Evolutionary conservation across 2,113 vertebrate genomes (phyloP).

Genomic region (Candoia aspera): DNA sequence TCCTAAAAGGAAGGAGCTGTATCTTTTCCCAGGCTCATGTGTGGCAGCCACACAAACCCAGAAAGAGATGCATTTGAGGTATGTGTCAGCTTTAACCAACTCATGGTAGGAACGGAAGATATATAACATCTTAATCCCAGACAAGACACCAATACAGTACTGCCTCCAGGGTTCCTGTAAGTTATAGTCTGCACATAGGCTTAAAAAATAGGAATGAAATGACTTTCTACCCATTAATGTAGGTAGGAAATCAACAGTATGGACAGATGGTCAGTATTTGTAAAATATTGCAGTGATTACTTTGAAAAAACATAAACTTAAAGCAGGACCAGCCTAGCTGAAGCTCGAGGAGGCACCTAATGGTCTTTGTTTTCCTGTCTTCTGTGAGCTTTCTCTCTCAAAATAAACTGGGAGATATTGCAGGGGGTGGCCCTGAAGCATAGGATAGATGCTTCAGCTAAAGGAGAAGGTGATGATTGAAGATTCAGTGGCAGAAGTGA

Average conservation of each 20-base stretch:
- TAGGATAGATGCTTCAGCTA: background rate
- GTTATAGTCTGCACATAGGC: background rate
- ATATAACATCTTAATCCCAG: background rate
- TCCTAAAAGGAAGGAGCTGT: background rate
- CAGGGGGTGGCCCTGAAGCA: background rate
- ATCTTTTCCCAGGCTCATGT: background rate
- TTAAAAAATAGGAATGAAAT: background rate
- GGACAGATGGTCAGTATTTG: background rate
- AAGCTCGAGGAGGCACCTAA: background rate
- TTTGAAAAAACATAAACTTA: background rate
- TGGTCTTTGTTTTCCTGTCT: background rate
- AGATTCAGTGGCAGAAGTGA: background rate
- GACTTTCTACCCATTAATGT: background rate
- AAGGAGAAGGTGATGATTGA: background rate
- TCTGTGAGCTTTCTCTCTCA: background rate
- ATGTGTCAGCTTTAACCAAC: background rate
- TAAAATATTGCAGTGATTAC: background rate
- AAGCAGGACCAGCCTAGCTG: background rate
- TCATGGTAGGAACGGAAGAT: background rate
- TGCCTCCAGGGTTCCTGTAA: background rate
- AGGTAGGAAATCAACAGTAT: background rate
- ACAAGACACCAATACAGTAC: background rate
- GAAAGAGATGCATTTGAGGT: background rate
- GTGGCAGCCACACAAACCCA: background rate
- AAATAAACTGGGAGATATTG: background rate